A percentile compares a stretch with the other conserved stretches of the same genome.
Conservation (phyloP, 2,888 invertebrate genomes). For the Hesperia comma region DNA sequence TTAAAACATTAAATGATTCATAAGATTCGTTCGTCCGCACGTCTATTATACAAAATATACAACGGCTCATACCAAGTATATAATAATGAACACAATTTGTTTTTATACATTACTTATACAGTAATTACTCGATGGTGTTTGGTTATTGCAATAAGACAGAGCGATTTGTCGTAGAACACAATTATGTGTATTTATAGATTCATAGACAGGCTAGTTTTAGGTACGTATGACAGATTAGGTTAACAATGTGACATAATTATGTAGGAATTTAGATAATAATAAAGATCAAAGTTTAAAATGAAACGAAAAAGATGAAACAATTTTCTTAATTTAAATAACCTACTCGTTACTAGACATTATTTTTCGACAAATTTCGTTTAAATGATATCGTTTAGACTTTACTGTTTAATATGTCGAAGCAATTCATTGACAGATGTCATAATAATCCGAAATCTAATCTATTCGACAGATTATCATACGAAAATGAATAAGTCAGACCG, state of each 20-base stretch:
- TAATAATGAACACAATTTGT: conserved; percentile 74
- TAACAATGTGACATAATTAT: neutral
- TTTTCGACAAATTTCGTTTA: neutral
- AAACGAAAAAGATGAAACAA: neutral
- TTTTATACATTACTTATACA: conserved; percentile 29
- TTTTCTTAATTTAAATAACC: neutral
- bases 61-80: conserved; percentile 61
- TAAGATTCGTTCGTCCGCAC: conserved; percentile 37
- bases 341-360: neutral
- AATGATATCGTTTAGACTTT: neutral
- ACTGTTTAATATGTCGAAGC: too few species aligned
- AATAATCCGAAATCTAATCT: too few species aligned
- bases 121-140: conserved; percentile 23
- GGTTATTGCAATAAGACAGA: conserved; percentile 5
- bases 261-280: neutral
- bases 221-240: neutral
- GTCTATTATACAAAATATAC: conserved; percentile 68
- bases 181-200: neutral
- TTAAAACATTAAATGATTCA: conserved; percentile 26
- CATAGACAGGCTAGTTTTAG: neutral
- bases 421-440: too few species aligned
- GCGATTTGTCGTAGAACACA: neutral
- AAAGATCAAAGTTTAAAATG: neutral
- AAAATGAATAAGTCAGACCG: too few species aligned
- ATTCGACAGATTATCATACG: too few species aligned